These are phyloP conservation scores for Limnephilus marmoratus DNA, from an alignment of 2,888 invertebrate species.

Conservation along the genomic window DNA sequence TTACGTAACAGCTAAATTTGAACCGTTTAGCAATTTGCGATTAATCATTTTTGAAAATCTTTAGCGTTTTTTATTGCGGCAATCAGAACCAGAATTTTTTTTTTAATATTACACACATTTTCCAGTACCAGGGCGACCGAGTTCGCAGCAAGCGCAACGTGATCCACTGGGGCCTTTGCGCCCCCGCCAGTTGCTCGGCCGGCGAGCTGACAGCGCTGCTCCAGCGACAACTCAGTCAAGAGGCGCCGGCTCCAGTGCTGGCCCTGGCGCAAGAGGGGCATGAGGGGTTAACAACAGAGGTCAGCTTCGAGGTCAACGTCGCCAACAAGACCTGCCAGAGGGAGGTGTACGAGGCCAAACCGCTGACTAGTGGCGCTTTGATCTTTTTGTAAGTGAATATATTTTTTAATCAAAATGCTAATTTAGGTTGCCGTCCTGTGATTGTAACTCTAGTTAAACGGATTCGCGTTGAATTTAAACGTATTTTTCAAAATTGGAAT, in stretches of 20 bases:
- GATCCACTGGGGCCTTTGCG: constrained; percentile 78
- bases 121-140: constrained; percentile 68
- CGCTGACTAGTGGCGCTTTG: constrained; percentile 69
- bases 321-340: constrained; percentile 68
- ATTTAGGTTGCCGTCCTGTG: too few relatives aligned
- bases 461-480: too few relatives aligned
- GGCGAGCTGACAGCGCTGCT: constrained; percentile 67
- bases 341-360: constrained; percentile 66
- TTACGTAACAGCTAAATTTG: too few relatives aligned
- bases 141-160: constrained; percentile 71
- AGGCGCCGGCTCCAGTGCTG: not conserved
- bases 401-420: too few relatives aligned
- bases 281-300: not conserved
- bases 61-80: too few relatives aligned
- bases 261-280: not conserved
- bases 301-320: constrained; percentile 2
- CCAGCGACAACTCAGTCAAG: not conserved
- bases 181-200: constrained; percentile 74
- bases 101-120: not conserved
- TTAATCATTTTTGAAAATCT: too few relatives aligned
- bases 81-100: too few relatives aligned
- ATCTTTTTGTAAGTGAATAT: constrained; percentile 70
- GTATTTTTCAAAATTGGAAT: too few relatives aligned
- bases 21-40: too few relatives aligned
- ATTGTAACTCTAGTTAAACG: too few relatives aligned